Evolutionary conservation across 2,888 invertebrate genomes (phyloP).

Genomic region (Auanema freiburgensis): DNA sequence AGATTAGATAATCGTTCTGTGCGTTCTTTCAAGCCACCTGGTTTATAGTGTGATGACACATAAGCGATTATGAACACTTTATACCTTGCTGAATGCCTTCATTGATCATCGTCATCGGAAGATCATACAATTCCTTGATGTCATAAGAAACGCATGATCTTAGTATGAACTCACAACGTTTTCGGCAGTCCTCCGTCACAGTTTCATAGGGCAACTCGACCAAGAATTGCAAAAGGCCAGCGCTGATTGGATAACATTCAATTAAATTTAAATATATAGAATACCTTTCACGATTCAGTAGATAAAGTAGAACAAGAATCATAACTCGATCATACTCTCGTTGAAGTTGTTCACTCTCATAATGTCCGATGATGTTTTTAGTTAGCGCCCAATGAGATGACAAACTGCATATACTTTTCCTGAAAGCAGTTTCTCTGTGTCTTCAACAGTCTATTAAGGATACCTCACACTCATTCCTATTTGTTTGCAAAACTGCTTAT

Average conservation of each 20-base stretch:
- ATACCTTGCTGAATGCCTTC: background rate
- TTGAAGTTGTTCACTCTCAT: constrained; percentile 42
- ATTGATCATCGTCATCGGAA: constrained; percentile 28
- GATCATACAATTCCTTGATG: constrained; percentile 36
- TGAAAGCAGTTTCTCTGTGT: constrained; percentile 9
- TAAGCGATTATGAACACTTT: background rate
- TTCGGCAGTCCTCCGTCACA: constrained; percentile 54
- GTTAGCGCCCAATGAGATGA: constrained; percentile 51
- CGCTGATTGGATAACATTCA: constrained; percentile 28
- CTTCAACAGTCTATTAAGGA: background rate
- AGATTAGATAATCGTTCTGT: constrained; percentile 23
- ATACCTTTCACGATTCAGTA: constrained; percentile 46
- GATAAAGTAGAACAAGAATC: constrained; percentile 49
- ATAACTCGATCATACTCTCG: constrained; percentile 59
- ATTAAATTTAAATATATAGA: background rate
- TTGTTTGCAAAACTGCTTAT: constrained; percentile 56
- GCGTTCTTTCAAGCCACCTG: constrained; percentile 19
- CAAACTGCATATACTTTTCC: constrained; percentile 52
- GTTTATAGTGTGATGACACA: background rate
- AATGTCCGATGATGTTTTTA: constrained; percentile 25
- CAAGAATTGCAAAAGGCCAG: constrained; percentile 62
- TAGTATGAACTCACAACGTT: constrained; percentile 51
- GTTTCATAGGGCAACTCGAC: constrained; percentile 58
- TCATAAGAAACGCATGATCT: constrained; percentile 29
- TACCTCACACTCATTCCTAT: constrained; percentile 56